A percentile compares a stretch with the other conserved stretches of the same genome.
These are phyloP conservation scores for Oryzias melastigma DNA, from an alignment of 2,113 vertebrate genomes.

Conservation along the genomic window DNA sequence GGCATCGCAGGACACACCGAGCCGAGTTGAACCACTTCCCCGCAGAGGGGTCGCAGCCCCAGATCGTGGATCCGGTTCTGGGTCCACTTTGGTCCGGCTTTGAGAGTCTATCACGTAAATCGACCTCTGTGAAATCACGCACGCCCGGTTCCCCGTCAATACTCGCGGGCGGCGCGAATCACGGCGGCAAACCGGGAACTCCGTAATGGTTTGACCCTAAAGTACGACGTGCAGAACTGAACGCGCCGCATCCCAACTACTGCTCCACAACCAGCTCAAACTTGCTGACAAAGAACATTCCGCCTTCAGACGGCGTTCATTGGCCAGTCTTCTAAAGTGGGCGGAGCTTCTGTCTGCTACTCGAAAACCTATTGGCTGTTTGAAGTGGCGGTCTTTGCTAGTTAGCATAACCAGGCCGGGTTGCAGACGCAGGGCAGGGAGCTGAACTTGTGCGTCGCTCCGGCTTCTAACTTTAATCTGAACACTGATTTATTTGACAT, in stretches of 20 bases:
- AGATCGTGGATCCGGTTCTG: constrained; percentile 1
- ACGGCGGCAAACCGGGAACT: constrained; percentile 33
- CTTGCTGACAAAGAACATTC: constrained; percentile 2
- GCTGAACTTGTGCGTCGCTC: constrained; percentile 74
- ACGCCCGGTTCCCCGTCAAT: no score
- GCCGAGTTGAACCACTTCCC: constrained; percentile 75
- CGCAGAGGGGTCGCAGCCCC: constrained; percentile 51
- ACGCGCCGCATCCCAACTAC: constrained; percentile 87
- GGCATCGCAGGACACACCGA: constrained; percentile 83
- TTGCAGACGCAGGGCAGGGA: constrained; percentile 76
- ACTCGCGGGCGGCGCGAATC: no score
- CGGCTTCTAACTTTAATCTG: constrained; percentile 61
- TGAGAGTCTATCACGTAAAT: not conserved
- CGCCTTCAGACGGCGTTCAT: constrained; percentile 18
- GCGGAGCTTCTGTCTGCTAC: not conserved
- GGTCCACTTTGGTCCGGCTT: not conserved
- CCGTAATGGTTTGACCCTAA: constrained; percentile 83
- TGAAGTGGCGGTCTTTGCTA: not conserved
- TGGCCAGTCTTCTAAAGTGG: constrained; percentile 19
- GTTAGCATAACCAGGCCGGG: constrained; percentile 80
- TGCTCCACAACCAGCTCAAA: constrained; percentile 54
- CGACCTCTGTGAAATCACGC: not conserved
- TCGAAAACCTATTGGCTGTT: constrained; percentile 24
- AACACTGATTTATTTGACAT: constrained; percentile 26
- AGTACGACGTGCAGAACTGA: constrained; percentile 93